Percentiles rank a stretch among this genome's conserved stretches.
Evolutionary conservation across 1,140 invertebrate species (phyloP).

Genomic region (Gryllus bimaculatus): DNA sequence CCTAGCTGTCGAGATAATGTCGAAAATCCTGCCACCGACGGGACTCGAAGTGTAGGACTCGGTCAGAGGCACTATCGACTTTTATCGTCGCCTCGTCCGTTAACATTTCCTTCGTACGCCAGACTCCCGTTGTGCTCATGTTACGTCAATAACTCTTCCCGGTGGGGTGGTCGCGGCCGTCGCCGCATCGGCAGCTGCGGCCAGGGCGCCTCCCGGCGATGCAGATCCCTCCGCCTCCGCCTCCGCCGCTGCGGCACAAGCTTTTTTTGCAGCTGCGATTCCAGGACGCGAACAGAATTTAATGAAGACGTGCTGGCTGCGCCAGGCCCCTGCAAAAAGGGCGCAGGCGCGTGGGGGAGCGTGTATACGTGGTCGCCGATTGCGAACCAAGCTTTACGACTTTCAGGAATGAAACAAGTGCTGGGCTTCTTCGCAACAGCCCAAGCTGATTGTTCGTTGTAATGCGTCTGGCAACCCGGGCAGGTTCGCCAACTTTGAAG

Average conservation of each 20-base stretch:
- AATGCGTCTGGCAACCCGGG: not conserved
- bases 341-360: not conserved
- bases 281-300: slow-evolving; percentile 3
- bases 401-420: slow-evolving; percentile 1
- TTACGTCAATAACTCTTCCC: no score
- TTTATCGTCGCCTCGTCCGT: no score
- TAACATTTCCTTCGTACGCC: no score
- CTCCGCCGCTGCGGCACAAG: no score
- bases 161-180: not conserved
- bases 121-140: no score
- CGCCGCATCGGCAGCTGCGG: not conserved
- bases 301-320: not conserved
- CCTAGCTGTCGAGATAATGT: no score
- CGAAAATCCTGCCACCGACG: no score
- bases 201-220: not conserved
- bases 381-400: not conserved
- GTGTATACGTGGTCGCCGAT: not conserved
- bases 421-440: not conserved
- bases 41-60: no score
- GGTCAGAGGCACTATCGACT: no score
- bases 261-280: not conserved
- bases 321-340: not conserved
- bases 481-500: not conserved
- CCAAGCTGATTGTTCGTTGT: not conserved
- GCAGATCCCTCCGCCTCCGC: not conserved